Percentiles rank a stretch among this genome's conserved stretches.
Conservation (phyloP, 2,888 invertebrate genomes). For the Endomychus coccineus region DNA sequence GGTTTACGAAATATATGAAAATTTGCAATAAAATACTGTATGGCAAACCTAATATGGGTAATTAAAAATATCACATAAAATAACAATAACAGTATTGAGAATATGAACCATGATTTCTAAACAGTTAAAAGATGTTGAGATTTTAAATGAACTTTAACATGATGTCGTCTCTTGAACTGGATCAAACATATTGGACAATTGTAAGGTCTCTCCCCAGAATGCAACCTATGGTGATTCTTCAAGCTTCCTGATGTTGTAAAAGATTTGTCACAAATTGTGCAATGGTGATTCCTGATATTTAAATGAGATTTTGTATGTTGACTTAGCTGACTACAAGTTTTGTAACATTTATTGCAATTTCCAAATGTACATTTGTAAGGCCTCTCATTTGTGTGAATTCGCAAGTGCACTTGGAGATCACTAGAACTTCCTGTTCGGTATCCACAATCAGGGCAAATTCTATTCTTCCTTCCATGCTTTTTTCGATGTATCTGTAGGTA, state of each 20-base stretch:
- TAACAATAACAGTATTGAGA: not conserved
- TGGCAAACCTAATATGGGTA: too few species aligned
- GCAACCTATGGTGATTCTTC: not conserved
- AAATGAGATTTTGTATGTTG: not conserved
- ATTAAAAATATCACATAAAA: too few species aligned
- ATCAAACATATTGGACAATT: not conserved
- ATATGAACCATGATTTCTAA: not conserved
- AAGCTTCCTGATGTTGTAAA: not conserved
- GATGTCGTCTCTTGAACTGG: not conserved
- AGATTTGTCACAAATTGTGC: not conserved
- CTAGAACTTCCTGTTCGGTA: not conserved
- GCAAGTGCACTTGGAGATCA: not conserved
- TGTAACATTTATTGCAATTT: not conserved
- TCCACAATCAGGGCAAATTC: not conserved
- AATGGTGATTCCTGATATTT: not conserved
- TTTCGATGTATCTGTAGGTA: not conserved
- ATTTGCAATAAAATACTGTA: too few species aligned
- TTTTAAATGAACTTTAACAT: not conserved
- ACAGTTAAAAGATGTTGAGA: not conserved
- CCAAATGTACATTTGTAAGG: not conserved
- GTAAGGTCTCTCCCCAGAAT: not conserved
- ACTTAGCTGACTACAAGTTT: slow-evolving; percentile 1
- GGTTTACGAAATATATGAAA: too few species aligned
- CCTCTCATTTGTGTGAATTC: not conserved
- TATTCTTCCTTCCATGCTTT: not conserved